phyloP scores from a whole-genome alignment of 2,888 invertebrate genomes.

The Oithona nana region DNA sequence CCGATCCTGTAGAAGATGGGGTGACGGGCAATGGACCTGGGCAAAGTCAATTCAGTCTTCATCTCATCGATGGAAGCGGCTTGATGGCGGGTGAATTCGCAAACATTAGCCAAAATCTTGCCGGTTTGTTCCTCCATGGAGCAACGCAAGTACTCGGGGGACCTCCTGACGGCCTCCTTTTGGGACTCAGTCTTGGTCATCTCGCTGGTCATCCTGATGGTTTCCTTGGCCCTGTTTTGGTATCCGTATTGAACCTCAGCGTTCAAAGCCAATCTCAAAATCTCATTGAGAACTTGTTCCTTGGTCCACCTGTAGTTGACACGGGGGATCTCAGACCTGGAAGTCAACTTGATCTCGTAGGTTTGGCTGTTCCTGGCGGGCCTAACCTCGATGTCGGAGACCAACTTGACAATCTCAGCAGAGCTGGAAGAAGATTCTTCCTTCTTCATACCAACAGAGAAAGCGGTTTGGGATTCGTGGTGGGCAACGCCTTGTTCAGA shows the following conservation, averaged over 20 bases:
- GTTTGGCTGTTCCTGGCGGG: background rate
- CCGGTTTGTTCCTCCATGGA: background rate
- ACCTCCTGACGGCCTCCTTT: background rate
- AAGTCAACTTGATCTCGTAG: background rate
- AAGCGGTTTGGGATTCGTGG: no score
- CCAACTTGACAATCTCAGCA: background rate
- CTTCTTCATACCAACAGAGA: constrained; percentile 1
- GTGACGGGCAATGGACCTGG: background rate
- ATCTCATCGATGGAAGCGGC: constrained; percentile 11
- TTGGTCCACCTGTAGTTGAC: constrained; percentile 8
- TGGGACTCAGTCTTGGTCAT: constrained; percentile 5
- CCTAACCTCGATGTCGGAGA: background rate
- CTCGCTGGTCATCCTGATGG: background rate
- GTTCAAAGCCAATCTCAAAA: background rate
- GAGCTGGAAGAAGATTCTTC: background rate
- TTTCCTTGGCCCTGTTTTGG: background rate
- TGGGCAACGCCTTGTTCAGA: background rate
- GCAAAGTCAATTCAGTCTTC: background rate
- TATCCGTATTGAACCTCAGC: constrained; percentile 1
- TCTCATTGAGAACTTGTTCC: constrained; percentile 1
- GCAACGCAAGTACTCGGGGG: constrained; percentile 12
- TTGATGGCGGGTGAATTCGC: constrained; percentile 6
- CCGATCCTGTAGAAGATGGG: background rate
- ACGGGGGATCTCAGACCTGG: background rate
- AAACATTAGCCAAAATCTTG: background rate